Evolutionary conservation across 1,140 invertebrate species (phyloP).

Genomic region (Ephestia elutella): DNA sequence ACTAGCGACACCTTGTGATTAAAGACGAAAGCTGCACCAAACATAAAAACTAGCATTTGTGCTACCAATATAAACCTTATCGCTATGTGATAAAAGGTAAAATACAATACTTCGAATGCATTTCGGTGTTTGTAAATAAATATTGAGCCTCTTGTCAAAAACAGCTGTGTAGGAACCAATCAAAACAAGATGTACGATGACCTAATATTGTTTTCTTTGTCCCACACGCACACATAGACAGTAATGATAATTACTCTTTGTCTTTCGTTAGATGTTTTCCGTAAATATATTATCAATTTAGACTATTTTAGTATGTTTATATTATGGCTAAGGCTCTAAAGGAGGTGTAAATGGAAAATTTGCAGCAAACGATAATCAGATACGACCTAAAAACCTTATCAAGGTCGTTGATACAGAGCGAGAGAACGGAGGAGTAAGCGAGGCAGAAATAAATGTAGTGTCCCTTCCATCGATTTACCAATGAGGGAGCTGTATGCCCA

Average conservation of each 20-base stretch:
- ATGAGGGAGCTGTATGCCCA: conserved; percentile 49
- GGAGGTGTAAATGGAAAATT: neutral
- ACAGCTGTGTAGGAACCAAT: conserved; percentile 63
- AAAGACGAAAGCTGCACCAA: neutral
- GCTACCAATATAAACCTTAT: neutral
- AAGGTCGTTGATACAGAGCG: conserved; percentile 39
- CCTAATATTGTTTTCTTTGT: conserved; percentile 45
- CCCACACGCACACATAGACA: conserved; percentile 28
- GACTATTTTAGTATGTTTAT: neutral
- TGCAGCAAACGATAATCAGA: neutral
- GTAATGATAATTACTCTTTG: conserved; percentile 54
- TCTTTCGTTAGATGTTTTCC: conserved; percentile 53
- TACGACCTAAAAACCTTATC: conserved; percentile 25
- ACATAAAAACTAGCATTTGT: neutral
- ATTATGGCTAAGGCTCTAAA: neutral
- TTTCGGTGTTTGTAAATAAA: neutral
- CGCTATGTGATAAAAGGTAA: neutral
- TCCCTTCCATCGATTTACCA: conserved; percentile 68
- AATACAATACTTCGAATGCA: neutral
- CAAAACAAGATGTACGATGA: conserved; percentile 28
- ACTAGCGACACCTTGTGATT: neutral
- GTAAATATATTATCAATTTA: conserved; percentile 2
- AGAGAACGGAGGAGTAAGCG: conserved; percentile 33
- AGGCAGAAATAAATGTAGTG: conserved; percentile 37
- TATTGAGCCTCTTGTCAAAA: conserved; percentile 47